Evolutionary conservation across 2,797 vertebrate species (phyloP), one percentile per base, ranked within the genome.

Genomic region (Catostomus latipinnis): DNA sequence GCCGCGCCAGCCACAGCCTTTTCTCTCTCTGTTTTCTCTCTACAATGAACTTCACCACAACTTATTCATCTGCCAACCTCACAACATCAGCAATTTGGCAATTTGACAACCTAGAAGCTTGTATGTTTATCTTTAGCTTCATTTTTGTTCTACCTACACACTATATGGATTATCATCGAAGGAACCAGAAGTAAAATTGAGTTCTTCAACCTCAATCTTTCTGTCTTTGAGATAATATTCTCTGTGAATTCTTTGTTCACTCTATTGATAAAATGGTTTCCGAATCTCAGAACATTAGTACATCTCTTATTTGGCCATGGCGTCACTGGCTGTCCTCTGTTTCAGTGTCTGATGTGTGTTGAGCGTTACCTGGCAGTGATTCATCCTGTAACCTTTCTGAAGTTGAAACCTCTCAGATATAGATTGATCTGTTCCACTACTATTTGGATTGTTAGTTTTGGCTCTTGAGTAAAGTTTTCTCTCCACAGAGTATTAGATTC

Each of bases 331-430:
- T 6, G 34, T 45, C 61, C 61, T 43, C 34, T 63, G 61, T 63
- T 63, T 63, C 61, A 63, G 6, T 73, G 75, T 13, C 22, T 70
- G 43, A 68, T 83, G 49, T 81, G 71, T 73, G 6, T 72, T 22
- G 63, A 63, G 34, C 61, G 61, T 45, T 63, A 63, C 12, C 61
- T 63, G 34, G 34, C 61, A 5, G 61, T 62, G 60, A 34, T 63
- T 45, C 34, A 63, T 63, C 34, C 22, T 8, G 6, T 63, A 45
- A 63, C 34, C 61, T 63, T 63, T n/a, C 61, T 63, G 34, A 63
- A 63, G 34, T 63, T 13, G 6, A 63, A 43, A 45, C 61, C 61
- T 45, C 34, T 63, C 34, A 63, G 34, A 63, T 63, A 63, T n/a
- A 45, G 34, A 63, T 6, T 5, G 1, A 63, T 45, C 61, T 63